Percentiles rank a stretch among this genome's conserved stretches.
Evolutionary conservation across 2,888 invertebrate genomes (phyloP).

Genomic region (Oscheius myriophilus): DNA sequence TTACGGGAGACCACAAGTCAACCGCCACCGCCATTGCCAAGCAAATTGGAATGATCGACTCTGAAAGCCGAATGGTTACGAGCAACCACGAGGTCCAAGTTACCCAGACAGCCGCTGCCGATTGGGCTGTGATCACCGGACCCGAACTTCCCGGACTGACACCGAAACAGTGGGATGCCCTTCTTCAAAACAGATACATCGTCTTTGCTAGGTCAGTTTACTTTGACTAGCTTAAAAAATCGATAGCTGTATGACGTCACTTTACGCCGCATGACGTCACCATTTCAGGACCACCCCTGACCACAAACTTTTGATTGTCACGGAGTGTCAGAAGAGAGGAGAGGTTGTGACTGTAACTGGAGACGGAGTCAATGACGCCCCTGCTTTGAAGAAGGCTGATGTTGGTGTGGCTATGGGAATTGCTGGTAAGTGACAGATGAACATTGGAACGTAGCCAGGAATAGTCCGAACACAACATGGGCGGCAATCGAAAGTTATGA

Average conservation of each 20-base stretch:
- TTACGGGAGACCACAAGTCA: conserved; percentile 62
- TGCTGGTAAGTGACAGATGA: conserved; percentile 31
- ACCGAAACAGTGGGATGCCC: conserved; percentile 43
- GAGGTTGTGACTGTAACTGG: conserved; percentile 52
- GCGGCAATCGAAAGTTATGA: no score
- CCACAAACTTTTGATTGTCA: conserved; percentile 51
- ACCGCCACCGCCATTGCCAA: conserved; percentile 64
- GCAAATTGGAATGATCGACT: conserved; percentile 60
- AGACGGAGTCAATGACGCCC: conserved; percentile 55
- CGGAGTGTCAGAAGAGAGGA: conserved; percentile 46
- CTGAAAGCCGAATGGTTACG: conserved; percentile 32
- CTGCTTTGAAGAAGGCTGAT: conserved; percentile 57
- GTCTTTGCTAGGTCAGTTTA: conserved; percentile 48
- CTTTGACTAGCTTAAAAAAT: no score
- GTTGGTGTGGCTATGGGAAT: conserved; percentile 62
- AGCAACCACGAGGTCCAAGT: conserved; percentile 27
- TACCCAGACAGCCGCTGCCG: conserved; percentile 4
- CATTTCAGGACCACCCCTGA: conserved; percentile 50
- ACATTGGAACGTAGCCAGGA: no score
- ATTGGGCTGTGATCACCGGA: conserved; percentile 52
- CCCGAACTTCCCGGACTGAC: conserved; percentile 42
- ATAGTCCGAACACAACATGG: no score
- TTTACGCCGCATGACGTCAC: background rate
- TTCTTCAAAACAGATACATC: conserved; percentile 41
- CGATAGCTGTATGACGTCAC: background rate